Evolutionary conservation across 2,113 vertebrate genomes (phyloP), one percentile per base, ranked within the genome.

Genomic region (Paedocypris sp.): DNA sequence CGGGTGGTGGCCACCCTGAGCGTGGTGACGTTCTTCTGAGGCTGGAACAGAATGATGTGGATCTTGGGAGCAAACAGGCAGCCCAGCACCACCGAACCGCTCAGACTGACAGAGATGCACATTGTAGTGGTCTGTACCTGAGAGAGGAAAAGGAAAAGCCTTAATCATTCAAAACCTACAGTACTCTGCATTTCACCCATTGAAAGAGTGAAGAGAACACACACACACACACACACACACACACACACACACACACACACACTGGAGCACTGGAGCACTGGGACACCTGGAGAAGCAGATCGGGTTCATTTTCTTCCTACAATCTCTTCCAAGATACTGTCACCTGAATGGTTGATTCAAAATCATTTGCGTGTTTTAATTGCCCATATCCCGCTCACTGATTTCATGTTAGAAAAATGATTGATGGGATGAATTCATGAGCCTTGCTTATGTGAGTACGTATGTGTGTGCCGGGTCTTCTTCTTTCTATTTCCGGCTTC

Each of bases 51-150:
- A 70, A 99, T 98, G 82, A 98, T 92, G 83, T 98, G 95, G 43
- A 94, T 76, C 75, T 99, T 99, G 47, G 95, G 95, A 0, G 93
- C 88, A 15, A 95, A 94, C 75, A 94, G 88, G 76, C 92, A 94
- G 68, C 95, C 95, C 0, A 99, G 87, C 47, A 99, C 95, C 69
- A 99, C 95, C 0, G 94, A 95, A 43, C 95, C 94, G 0, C 94
- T 98, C 76, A 99, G 91, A 69, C 93, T 97, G 71, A 99, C 94
- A 0, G 95, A 99, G 78, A 99, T 88, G 6, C 95, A 99, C 91
- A 99, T 93, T 66, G 95, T 98, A 61, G 95, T 99, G 60, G 95
- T 99, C 85, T 99, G 95, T 31, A 99, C 95, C 95, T 99, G 82
- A 20, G 22, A 49, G 35, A 45, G 38, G 5, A 64, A 4, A 63